These are phyloP conservation scores for Orchesella cincta DNA, from an alignment of 1,140 invertebrate species.

Conservation along the genomic window DNA sequence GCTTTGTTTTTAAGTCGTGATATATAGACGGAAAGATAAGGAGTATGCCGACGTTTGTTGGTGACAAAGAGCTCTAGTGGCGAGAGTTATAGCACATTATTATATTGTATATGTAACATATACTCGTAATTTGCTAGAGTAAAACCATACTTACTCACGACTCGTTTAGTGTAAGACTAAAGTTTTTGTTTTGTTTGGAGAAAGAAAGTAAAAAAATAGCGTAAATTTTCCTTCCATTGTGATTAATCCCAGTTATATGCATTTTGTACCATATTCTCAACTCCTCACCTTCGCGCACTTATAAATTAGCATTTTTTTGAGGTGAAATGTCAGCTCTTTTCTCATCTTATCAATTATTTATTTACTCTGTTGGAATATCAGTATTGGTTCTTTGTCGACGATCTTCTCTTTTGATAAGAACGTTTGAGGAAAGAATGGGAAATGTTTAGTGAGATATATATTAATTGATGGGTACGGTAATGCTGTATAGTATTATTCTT, in stretches of 20 bases:
- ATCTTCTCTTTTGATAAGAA: too few relatives aligned
- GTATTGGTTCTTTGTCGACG: too few relatives aligned
- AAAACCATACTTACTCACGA: too few relatives aligned
- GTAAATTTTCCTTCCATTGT: background rate
- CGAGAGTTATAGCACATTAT: background rate
- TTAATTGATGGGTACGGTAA: too few relatives aligned
- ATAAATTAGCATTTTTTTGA: background rate
- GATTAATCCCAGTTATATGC: background rate
- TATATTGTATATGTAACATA: background rate
- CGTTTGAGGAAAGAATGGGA: too few relatives aligned
- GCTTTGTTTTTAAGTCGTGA: too few relatives aligned
- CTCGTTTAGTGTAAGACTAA: background rate
- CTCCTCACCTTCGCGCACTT: background rate
- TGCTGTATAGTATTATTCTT: too few relatives aligned
- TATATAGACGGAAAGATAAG: too few relatives aligned
- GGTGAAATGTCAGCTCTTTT: background rate
- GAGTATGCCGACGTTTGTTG: background rate
- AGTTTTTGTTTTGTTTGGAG: background rate
- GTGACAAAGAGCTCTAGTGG: background rate
- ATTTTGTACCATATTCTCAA: background rate
- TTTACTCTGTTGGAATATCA: background rate
- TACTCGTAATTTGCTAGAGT: background rate
- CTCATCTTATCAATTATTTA: constrained; percentile 19
- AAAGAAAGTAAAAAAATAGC: background rate
- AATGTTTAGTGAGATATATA: too few relatives aligned